Evolutionary conservation across 2,113 vertebrate genomes (phyloP).

Genomic region (Tetrao urogallus): DNA sequence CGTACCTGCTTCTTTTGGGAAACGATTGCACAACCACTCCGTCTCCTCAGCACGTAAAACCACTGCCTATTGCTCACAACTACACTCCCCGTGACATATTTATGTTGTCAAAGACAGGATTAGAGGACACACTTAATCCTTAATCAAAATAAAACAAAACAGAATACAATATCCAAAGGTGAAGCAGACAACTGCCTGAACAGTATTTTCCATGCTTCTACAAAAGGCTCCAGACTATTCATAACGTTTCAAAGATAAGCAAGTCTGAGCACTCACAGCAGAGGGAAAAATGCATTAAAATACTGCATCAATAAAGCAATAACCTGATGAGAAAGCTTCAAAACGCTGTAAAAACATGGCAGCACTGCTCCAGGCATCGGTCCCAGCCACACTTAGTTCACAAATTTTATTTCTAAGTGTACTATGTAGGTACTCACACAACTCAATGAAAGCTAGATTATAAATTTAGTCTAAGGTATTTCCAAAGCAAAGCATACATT

Average conservation of each 20-base stretch:
- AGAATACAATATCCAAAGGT: conserved; percentile 1
- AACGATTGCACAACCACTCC: background rate
- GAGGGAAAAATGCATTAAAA: conserved; percentile 9
- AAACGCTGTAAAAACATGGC: conserved; percentile 47
- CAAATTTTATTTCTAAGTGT: conserved; percentile 41
- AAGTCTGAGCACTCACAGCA: conserved; percentile 25
- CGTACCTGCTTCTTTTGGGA: background rate
- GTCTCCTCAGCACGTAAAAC: background rate
- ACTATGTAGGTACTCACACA: conserved; percentile 14
- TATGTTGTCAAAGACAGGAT: background rate
- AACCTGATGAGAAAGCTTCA: conserved; percentile 41
- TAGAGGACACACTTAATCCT: background rate
- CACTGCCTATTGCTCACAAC: background rate
- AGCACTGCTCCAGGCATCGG: conserved; percentile 44
- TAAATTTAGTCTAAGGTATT: conserved; percentile 43
- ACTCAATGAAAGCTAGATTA: conserved; percentile 34
- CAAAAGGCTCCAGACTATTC: conserved; percentile 26
- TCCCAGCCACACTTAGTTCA: background rate
- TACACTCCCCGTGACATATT: background rate
- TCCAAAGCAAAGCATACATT: conserved; percentile 36
- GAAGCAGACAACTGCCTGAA: conserved; percentile 28
- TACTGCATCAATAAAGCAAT: conserved; percentile 8
- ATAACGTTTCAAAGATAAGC: conserved; percentile 48
- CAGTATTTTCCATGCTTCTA: background rate
- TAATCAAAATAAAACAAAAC: background rate